phyloP scores from a whole-genome alignment of 2,888 invertebrate species.

The Athalia rosae region DNA sequence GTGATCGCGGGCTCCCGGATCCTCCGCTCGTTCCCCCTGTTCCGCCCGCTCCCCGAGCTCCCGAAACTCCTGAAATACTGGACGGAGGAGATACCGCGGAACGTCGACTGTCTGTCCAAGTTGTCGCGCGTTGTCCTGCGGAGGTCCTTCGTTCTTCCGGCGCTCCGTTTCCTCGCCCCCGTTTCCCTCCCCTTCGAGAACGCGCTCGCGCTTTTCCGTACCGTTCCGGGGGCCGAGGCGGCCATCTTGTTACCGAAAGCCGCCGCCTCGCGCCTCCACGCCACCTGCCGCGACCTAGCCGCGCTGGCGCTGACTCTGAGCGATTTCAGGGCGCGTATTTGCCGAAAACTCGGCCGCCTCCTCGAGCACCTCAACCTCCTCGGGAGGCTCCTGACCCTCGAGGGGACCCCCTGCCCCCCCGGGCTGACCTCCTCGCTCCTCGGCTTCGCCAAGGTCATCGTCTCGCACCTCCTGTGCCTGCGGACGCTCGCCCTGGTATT shows the following conservation, averaged over 20 bases:
- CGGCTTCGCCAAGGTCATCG: neutral
- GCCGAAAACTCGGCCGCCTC: slow-evolving; percentile 14
- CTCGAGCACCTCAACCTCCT: slow-evolving; percentile 13
- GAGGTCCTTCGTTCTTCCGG: slow-evolving; percentile 15
- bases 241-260: neutral
- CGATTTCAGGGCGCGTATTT: slow-evolving; percentile 4
- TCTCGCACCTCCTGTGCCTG: slow-evolving; percentile 34
- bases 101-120: slow-evolving; percentile 10
- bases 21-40: slow-evolving; percentile 19
- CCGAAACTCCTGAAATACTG: slow-evolving; percentile 22
- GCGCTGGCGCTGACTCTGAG: neutral
- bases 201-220: neutral
- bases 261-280: neutral
- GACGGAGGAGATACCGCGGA: slow-evolving; percentile 30
- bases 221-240: slow-evolving; percentile 8
- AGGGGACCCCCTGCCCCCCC: too few species aligned
- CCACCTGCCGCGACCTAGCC: slow-evolving; percentile 1
- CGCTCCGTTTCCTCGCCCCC: slow-evolving; percentile 3
- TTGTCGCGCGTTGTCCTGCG: slow-evolving; percentile 10
- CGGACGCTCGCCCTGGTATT: slow-evolving; percentile 16
- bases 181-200: neutral
- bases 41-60: slow-evolving; percentile 13
- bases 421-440: neutral
- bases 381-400: slow-evolving; percentile 2
- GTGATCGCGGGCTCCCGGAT: slow-evolving; percentile 49